Percentiles rank a stretch among this genome's conserved stretches.
These are phyloP conservation scores for Aphrophora alni DNA, from an alignment of 2,888 invertebrate species.

Conservation along the genomic window DNA sequence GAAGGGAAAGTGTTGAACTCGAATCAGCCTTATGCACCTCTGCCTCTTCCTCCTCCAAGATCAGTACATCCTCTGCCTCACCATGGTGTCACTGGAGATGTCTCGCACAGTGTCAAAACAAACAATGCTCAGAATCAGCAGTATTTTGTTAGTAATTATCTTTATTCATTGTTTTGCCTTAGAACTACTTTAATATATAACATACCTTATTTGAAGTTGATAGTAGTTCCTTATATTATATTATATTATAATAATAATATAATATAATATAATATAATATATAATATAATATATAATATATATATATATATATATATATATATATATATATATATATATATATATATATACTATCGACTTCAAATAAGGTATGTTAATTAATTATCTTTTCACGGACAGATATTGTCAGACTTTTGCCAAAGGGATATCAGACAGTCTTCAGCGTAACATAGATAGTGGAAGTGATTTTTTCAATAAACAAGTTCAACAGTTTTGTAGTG, in stretches of 20 bases:
- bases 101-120: neutral
- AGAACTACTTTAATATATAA: no score
- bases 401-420: conserved; percentile 70
- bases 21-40: neutral
- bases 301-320: no score
- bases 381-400: conserved; percentile 66
- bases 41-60: conserved; percentile 14
- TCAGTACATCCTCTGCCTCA: neutral
- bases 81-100: conserved; percentile 1
- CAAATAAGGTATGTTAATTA: no score
- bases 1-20: neutral
- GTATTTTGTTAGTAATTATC: neutral
- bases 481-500: conserved; percentile 71
- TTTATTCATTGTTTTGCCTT: no score
- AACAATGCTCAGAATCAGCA: neutral
- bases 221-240: no score
- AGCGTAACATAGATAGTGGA: neutral
- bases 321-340: no score
- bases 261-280: no score
- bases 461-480: conserved; percentile 63
- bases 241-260: no score
- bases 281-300: no score
- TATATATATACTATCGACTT: no score
- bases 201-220: no score
- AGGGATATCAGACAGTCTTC: conserved; percentile 68